Percentiles rank a stretch among this genome's conserved stretches.
phyloP scores from a whole-genome alignment of 2,888 invertebrate species.

The Drymonia ruficornis region DNA sequence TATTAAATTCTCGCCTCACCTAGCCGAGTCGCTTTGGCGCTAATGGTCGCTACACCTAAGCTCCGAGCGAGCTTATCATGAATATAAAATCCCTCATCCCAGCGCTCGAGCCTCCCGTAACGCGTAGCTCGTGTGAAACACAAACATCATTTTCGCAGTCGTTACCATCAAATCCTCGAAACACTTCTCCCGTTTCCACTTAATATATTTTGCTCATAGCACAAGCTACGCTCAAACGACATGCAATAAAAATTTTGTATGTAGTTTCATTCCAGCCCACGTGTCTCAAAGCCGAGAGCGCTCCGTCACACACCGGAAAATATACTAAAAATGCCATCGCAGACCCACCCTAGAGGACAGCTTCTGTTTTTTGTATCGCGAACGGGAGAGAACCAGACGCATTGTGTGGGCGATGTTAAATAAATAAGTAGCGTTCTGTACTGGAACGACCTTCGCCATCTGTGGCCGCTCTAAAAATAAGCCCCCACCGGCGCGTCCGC shows the following conservation, averaged over 20 bases:
- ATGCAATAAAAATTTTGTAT: slow-evolving; percentile 18
- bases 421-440: slow-evolving; percentile 71
- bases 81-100: slow-evolving; percentile 32
- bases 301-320: slow-evolving; percentile 21
- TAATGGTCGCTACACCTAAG: slow-evolving; percentile 16
- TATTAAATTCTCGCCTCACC: slow-evolving; percentile 18
- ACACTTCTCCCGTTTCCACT: slow-evolving; percentile 25
- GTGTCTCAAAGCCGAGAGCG: slow-evolving; percentile 24
- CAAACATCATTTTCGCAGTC: slow-evolving; percentile 18
- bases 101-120: slow-evolving; percentile 25
- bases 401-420: slow-evolving; percentile 65
- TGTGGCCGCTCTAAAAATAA: slow-evolving; percentile 74
- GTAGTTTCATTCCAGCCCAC: slow-evolving; percentile 28
- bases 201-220: slow-evolving; percentile 19
- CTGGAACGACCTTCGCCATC: slow-evolving; percentile 73
- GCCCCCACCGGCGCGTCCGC: slow-evolving; percentile 43
- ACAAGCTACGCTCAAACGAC: slow-evolving; percentile 6
- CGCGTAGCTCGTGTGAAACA: slow-evolving; percentile 20
- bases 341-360: slow-evolving; percentile 14
- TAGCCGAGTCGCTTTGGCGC: slow-evolving; percentile 31
- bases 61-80: slow-evolving; percentile 27
- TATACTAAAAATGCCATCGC: slow-evolving; percentile 33
- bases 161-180: slow-evolving; percentile 18
- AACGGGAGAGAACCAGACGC: slow-evolving; percentile 48
- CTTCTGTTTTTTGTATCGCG: slow-evolving; percentile 40